A percentile compares a stretch with the other conserved stretches of the same genome.
phyloP scores from a whole-genome alignment of 1,140 invertebrate species.

The Trichomalopsis sarcophagae region DNA sequence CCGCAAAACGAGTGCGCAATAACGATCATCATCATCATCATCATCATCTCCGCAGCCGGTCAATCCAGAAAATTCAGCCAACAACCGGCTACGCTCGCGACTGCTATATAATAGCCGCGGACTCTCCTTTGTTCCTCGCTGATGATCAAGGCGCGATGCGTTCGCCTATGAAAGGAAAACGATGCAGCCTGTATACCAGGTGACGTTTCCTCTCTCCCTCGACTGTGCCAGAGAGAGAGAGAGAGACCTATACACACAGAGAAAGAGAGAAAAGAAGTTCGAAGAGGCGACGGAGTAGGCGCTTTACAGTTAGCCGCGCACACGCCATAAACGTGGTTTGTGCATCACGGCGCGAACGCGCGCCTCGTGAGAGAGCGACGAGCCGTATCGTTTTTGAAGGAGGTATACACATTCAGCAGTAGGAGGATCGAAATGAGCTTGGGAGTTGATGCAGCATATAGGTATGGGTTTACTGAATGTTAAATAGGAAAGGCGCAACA shows the following conservation, averaged over 20 bases:
- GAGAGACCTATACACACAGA: neutral
- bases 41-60: neutral
- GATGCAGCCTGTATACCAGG: constrained; percentile 55
- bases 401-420: neutral
- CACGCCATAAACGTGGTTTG: neutral
- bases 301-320: constrained; percentile 63
- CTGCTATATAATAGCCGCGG: too few species aligned
- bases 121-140: too few species aligned
- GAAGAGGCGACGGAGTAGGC: constrained; percentile 48
- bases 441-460: neutral
- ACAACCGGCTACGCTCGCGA: neutral
- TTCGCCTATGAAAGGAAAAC: too few species aligned
- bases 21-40: neutral
- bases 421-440: neutral
- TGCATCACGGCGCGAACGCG: neutral
- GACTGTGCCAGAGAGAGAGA: neutral
- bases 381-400: neutral
- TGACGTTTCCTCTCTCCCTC: constrained; percentile 55
- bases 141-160: too few species aligned
- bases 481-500: neutral
- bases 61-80: constrained; percentile 10
- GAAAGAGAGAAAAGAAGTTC: constrained; percentile 1
- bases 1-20: neutral
- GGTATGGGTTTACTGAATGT: neutral
- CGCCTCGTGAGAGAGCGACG: neutral